Percentiles rank a stretch among this genome's conserved stretches.
phyloP scores from a whole-genome alignment of 1,140 invertebrate genomes.

The Lucilia cuprina region DNA sequence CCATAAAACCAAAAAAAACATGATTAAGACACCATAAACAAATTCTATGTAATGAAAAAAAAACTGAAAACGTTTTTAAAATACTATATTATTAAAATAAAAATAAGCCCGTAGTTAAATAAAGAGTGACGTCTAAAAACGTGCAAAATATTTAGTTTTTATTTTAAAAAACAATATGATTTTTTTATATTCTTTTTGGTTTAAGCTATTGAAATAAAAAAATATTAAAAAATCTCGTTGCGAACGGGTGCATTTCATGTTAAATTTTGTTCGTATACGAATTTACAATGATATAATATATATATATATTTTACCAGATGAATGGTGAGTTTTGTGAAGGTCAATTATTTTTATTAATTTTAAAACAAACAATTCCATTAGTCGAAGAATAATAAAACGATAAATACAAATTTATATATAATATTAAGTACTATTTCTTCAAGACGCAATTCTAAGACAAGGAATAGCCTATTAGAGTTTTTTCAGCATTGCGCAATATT shows the following conservation, averaged over 20 bases:
- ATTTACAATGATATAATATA: no score
- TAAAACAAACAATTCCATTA: background rate
- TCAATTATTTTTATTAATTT: constrained; percentile 20
- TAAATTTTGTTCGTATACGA: no score
- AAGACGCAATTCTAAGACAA: no score
- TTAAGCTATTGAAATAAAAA: no score
- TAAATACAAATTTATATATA: no score
- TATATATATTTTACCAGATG: background rate
- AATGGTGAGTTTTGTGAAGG: background rate
- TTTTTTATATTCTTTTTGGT: no score
- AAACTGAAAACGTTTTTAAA: background rate
- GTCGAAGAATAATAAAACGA: background rate
- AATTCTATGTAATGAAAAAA: background rate
- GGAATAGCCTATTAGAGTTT: no score
- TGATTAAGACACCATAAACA: background rate
- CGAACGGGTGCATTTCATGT: background rate
- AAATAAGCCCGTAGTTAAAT: background rate
- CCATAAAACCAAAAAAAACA: background rate
- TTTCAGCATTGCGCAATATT: no score
- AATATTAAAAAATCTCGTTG: background rate
- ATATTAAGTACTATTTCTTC: no score
- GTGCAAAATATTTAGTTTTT: background rate
- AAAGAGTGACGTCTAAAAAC: background rate
- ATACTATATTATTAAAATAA: background rate
- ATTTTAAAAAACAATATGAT: background rate